phyloP scores from a whole-genome alignment of 2,797 vertebrate species.

The Girardinus metallicus region DNA sequence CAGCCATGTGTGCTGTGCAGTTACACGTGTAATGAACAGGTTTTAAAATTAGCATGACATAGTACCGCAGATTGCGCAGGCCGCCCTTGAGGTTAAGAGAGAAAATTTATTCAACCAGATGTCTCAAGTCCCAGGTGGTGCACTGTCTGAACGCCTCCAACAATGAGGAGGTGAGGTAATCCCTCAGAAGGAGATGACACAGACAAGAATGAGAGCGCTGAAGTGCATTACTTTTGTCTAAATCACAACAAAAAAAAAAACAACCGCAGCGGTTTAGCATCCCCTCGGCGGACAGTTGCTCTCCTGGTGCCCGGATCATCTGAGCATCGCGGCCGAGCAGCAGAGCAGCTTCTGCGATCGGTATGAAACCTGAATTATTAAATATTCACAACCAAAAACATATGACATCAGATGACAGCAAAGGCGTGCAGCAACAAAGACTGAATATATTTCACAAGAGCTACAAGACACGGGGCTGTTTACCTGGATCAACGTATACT shows the following conservation, averaged over 20 bases:
- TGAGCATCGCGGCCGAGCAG: not conserved
- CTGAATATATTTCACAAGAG: slow-evolving; percentile 27
- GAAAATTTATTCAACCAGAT: slow-evolving; percentile 28
- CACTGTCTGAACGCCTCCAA: not conserved
- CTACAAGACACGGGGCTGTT: not conserved
- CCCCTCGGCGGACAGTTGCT: not conserved
- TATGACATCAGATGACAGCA: not conserved
- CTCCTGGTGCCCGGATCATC: not conserved
- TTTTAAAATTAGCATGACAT: slow-evolving; percentile 19
- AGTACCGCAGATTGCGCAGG: slow-evolving; percentile 11
- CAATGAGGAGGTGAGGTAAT: slow-evolving; percentile 7
- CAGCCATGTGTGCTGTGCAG: not conserved
- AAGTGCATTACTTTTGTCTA: not conserved
- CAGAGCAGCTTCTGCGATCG: not conserved
- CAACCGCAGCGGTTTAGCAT: not conserved
- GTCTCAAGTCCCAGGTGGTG: slow-evolving; percentile 25
- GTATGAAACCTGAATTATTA: not conserved
- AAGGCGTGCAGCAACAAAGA: slow-evolving; percentile 3
- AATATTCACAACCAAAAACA: not conserved
- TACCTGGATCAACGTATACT: not conserved
- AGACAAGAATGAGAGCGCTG: slow-evolving; percentile 10
- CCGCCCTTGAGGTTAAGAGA: slow-evolving; percentile 11
- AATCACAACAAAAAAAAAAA: not conserved
- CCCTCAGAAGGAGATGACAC: not conserved
- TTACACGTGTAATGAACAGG: not conserved